Evolutionary conservation across 2,113 vertebrate species (phyloP).

Genomic region (Dipodomys spectabilis): DNA sequence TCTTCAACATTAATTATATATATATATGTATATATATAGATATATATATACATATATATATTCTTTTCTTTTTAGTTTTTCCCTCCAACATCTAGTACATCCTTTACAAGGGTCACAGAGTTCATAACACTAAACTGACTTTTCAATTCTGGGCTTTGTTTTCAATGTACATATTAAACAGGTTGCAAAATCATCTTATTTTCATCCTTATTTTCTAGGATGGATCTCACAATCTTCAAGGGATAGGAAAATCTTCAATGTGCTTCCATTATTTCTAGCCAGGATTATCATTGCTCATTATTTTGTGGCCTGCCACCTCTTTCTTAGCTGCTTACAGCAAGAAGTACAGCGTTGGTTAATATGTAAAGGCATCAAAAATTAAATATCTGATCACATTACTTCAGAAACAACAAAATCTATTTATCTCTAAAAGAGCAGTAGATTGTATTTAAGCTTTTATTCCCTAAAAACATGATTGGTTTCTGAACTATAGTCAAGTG

Average conservation of each 20-base stretch:
- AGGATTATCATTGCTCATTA: constrained; percentile 83
- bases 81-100: constrained; percentile 48
- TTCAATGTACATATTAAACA: constrained; percentile 81
- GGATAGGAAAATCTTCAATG: constrained; percentile 63
- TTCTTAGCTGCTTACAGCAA: constrained; percentile 77
- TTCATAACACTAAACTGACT: constrained; percentile 60
- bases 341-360: constrained; percentile 73
- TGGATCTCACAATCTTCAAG: constrained; percentile 72
- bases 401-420: constrained; percentile 69
- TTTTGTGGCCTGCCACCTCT: constrained; percentile 81
- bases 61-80: constrained; percentile 60
- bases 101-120: constrained; percentile 55
- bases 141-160: constrained; percentile 72
- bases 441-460: constrained; percentile 74
- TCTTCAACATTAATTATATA: constrained; percentile 46
- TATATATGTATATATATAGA: not conserved
- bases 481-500: constrained; percentile 58
- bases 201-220: constrained; percentile 73
- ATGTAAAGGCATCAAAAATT: constrained; percentile 75
- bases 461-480: constrained; percentile 46
- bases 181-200: constrained; percentile 79
- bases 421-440: constrained; percentile 63
- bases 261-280: constrained; percentile 80
- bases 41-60: not conserved
- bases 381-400: constrained; percentile 80